Evolutionary conservation across 2,888 invertebrate genomes (phyloP).

Genomic region (Calephelis perditalis): DNA sequence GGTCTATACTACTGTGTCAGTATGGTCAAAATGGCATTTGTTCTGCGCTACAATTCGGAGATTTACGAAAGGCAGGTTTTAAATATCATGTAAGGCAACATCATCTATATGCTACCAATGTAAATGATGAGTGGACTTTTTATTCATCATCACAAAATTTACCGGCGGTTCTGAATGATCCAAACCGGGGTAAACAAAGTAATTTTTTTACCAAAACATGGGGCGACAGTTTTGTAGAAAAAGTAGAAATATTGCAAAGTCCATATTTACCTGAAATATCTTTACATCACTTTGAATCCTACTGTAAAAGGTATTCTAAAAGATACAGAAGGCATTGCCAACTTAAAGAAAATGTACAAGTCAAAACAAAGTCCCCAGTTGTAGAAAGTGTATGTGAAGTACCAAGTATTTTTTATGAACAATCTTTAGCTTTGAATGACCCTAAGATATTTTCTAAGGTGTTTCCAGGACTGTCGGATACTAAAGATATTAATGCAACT

Average conservation of each 20-base stretch:
- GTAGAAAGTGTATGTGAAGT: slow-evolving; percentile 80
- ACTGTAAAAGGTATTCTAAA: slow-evolving; percentile 87
- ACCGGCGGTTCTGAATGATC: slow-evolving; percentile 97
- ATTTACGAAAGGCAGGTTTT: slow-evolving; percentile 92
- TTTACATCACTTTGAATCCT: slow-evolving; percentile 90
- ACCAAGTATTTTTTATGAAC: slow-evolving; percentile 91
- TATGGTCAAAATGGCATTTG: slow-evolving; percentile 94
- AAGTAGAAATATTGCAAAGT: slow-evolving; percentile 85
- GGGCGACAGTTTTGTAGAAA: slow-evolving; percentile 96
- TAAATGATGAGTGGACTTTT: slow-evolving; percentile 85
- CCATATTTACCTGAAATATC: slow-evolving; percentile 90
- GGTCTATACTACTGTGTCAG: slow-evolving; percentile 90
- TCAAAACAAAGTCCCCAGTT: slow-evolving; percentile 64
- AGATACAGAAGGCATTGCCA: slow-evolving; percentile 81
- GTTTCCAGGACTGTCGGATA: slow-evolving; percentile 82
- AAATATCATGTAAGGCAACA: slow-evolving; percentile 88
- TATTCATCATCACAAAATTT: slow-evolving; percentile 96
- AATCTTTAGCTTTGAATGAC: slow-evolving; percentile 87
- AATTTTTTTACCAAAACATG: slow-evolving; percentile 98
- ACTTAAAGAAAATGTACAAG: slow-evolving; percentile 62
- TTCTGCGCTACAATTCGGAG: slow-evolving; percentile 91
- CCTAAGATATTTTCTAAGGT: slow-evolving; percentile 90
- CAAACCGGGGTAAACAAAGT: slow-evolving; percentile 91
- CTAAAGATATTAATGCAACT: slow-evolving; percentile 79
- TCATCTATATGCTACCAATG: slow-evolving; percentile 64